Base-by-base conservation (phyloP, 1,140 invertebrate genomes). In the Drosophila seguyi region DNA sequence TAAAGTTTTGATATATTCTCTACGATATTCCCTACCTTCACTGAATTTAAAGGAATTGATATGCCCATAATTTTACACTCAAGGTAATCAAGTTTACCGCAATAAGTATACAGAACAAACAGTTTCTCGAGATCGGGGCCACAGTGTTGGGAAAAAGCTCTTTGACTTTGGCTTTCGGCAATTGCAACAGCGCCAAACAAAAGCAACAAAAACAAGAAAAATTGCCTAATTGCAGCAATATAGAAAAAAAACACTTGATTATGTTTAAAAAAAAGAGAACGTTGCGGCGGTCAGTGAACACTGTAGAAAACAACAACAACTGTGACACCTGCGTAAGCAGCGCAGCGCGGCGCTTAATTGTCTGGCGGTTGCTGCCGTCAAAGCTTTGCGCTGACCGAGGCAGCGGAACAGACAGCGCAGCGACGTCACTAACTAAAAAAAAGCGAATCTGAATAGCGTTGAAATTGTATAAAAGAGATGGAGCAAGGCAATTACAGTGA, bases 381-480 rank as follows among this genome's bases (percentile, higher is more conserved):
- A 53, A 36, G 34, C 29, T 14, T 16, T 18, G 29, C 62, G 31
- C 8, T 25, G 31, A 20, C 29, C 20, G 16, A 31, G 42, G 42
- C 57, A 47, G 57, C 56, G 25, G 25, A n/a, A n/a, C n/a, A 58
- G 39, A n/a, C 27, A 31, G n/a, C 25, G 27, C 27, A 16, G 52
- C 45, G 13, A 18, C 55, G 55, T 18, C 25, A 44, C 16, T 27
- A 41, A 66, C 27, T 53, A 66, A 67, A 58, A 62, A 85, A 87
- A 88, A 80, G 63, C 63, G 63, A 87, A 74, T 71, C 57, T 88
- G 76, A 88, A 82, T 62, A 55, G 74, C 41, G 25, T 39, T n/a
- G 16, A 61, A 72, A 36, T 34, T 29, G 41, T 34, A 44, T 11
- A n/a, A 39, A 10, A 22, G 2, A 31, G 25, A 38, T 11, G 4